These are phyloP conservation scores for Drosophila colorata DNA, from an alignment of 2,888 invertebrate species.

Conservation along the genomic window DNA sequence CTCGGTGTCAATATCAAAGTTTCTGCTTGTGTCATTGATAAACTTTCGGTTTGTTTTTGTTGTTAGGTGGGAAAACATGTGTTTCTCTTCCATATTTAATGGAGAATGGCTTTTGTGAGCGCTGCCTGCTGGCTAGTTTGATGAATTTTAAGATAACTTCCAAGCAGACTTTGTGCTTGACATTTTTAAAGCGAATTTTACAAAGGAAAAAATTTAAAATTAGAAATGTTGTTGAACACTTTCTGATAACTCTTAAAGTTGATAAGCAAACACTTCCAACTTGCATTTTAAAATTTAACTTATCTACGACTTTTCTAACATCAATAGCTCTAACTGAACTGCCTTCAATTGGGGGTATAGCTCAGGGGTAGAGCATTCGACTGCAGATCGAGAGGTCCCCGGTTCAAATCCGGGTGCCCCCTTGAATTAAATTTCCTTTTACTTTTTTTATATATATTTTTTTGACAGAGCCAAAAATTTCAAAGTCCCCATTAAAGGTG, in stretches of 20 bases:
- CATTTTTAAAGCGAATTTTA: background rate
- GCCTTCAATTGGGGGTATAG: constrained; percentile 63
- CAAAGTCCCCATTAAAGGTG: constrained; percentile 2
- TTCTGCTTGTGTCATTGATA: constrained; percentile 5
- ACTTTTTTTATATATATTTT: background rate
- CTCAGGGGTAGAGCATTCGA: constrained; percentile 80
- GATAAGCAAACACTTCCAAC: constrained; percentile 30
- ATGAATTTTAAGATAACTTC: constrained; percentile 3
- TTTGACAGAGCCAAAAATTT: background rate
- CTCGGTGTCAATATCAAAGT: constrained; percentile 3
- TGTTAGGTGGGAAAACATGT: constrained; percentile 5
- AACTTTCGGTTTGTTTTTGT: constrained; percentile 15
- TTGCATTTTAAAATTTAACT: constrained; percentile 3
- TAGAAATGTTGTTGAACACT: background rate
- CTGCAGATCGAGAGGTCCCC: constrained; percentile 81
- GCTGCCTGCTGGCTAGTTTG: background rate
- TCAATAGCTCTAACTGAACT: constrained; percentile 1
- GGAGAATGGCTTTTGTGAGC: background rate
- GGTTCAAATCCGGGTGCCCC: constrained; percentile 81
- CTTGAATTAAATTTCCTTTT: constrained; percentile 27
- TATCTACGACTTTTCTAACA: constrained; percentile 24
- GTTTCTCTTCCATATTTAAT: constrained; percentile 8
- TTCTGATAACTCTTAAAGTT: constrained; percentile 20
- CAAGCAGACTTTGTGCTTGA: background rate
- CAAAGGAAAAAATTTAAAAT: background rate